phyloP scores from a whole-genome alignment of 2,797 vertebrate species.

The Myripristis jacobus region DNA sequence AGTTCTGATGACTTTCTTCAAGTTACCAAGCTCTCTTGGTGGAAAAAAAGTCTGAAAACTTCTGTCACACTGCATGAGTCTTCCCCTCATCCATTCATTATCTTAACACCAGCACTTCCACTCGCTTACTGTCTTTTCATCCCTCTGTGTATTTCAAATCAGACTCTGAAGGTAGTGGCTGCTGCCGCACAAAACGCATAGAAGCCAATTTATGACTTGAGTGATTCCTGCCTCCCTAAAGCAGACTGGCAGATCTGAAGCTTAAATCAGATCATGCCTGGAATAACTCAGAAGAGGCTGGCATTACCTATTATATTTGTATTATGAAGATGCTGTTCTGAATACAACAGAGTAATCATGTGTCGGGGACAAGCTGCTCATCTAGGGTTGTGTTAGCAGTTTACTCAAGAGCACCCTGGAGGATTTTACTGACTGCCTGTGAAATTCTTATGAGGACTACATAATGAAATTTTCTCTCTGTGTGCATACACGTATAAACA shows the following conservation, averaged over 20 bases:
- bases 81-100: conserved; percentile 32
- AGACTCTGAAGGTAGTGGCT: conserved; percentile 39
- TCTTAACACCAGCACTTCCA: conserved; percentile 51
- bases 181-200: conserved; percentile 48
- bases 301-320: conserved; percentile 45
- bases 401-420: conserved; percentile 19
- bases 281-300: conserved; percentile 32
- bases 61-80: conserved; percentile 20
- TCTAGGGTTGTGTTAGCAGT: conserved; percentile 6
- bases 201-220: conserved; percentile 69
- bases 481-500: conserved; percentile 4
- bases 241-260: conserved; percentile 41
- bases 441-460: conserved; percentile 14
- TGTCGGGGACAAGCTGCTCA: conserved; percentile 11
- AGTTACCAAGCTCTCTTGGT: conserved; percentile 41
- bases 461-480: conserved; percentile 13
- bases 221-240: conserved; percentile 56
- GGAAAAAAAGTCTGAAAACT: conserved; percentile 34
- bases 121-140: conserved; percentile 54
- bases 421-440: conserved; percentile 22
- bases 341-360: conserved; percentile 47
- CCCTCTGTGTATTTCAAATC: conserved; percentile 66
- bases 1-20: conserved; percentile 16
- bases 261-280: conserved; percentile 41
- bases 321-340: conserved; percentile 37